Evolutionary conservation across 2,113 vertebrate species (phyloP).

Genomic region (Xiphias gladius): DNA sequence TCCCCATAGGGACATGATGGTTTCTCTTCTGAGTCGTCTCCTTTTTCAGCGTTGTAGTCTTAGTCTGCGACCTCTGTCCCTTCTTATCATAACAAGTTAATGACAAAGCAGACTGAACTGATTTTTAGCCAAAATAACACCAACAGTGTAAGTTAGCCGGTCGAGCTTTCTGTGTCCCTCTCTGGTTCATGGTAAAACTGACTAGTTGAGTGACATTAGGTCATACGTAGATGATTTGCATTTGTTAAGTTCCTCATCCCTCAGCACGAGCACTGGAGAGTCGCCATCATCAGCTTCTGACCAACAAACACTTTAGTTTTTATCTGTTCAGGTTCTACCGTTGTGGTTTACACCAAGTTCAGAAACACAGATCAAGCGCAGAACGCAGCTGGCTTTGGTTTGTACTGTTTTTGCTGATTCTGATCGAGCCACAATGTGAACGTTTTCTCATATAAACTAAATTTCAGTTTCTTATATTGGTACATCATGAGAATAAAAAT

Average conservation of each 20-base stretch:
- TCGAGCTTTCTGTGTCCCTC: conserved; percentile 1
- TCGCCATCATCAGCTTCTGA: not conserved
- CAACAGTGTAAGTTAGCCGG: conserved; percentile 13
- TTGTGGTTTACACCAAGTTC: not conserved
- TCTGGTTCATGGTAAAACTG: not conserved
- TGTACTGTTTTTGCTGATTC: too few species aligned
- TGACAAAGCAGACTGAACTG: conserved; percentile 62
- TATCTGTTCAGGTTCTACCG: not conserved
- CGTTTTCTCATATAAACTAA: too few species aligned
- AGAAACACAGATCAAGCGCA: not conserved
- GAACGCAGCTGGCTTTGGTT: too few species aligned
- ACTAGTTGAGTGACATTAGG: not conserved
- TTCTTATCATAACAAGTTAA: conserved; percentile 75
- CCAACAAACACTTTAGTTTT: not conserved
- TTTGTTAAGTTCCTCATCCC: conserved; percentile 36
- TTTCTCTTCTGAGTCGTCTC: conserved; percentile 14
- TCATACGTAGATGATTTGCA: conserved; percentile 25
- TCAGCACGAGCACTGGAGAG: not conserved
- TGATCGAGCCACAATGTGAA: too few species aligned
- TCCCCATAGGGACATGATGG: conserved; percentile 50
- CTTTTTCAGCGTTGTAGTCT: conserved; percentile 18
- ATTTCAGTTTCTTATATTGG: too few species aligned
- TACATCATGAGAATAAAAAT: too few species aligned
- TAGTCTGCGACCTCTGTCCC: conserved; percentile 57
- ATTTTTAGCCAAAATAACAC: conserved; percentile 42